phyloP scores from a whole-genome alignment of 2,113 vertebrate species.

The Nibea coibor region DNA sequence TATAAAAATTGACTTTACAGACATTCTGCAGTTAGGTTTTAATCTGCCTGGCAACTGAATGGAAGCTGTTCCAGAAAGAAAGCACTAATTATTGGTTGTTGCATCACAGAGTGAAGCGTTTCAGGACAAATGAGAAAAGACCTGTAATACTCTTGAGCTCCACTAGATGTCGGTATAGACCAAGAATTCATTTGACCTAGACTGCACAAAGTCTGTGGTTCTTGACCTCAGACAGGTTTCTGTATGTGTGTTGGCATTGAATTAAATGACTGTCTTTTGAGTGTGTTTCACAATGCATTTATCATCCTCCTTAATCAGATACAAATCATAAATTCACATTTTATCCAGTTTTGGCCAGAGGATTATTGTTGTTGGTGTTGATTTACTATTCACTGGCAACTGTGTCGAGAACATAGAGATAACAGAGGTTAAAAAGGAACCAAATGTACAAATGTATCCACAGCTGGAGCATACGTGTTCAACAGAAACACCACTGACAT shows the following conservation, averaged over 20 bases:
- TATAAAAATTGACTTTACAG: neutral
- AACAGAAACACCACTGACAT: neutral
- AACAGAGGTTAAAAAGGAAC: neutral
- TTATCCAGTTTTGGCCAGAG: neutral
- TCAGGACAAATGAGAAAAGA: conserved; percentile 64
- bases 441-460: neutral
- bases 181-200: neutral
- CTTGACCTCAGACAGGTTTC: neutral
- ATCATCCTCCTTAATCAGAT: neutral
- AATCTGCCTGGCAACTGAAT: conserved; percentile 77
- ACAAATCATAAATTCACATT: neutral
- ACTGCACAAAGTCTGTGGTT: neutral
- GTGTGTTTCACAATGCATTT: neutral
- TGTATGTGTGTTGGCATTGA: neutral
- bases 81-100: conserved; percentile 69
- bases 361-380: neutral
- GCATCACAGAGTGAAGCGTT: conserved; percentile 39
- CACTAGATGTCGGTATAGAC: conserved; percentile 63
- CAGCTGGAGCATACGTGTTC: neutral
- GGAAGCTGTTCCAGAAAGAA: conserved; percentile 47
- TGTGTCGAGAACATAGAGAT: neutral
- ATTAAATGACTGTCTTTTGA: neutral
- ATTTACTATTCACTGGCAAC: neutral
- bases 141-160: conserved; percentile 1
- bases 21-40: conserved; percentile 15